Evolutionary conservation across 2,888 invertebrate genomes (phyloP).

Genomic region (Xylota sylvarum): DNA sequence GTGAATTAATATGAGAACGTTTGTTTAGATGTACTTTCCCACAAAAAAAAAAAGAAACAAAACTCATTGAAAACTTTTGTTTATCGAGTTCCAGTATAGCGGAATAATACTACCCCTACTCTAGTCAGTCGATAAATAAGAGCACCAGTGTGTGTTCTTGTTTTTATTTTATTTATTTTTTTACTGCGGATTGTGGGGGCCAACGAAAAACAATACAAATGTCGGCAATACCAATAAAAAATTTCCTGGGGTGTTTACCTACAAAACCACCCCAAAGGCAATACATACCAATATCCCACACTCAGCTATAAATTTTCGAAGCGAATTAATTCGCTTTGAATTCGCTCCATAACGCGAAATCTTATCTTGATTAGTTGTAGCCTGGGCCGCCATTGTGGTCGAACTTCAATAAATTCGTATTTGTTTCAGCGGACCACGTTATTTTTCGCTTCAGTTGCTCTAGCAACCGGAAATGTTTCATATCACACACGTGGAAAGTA

Average conservation of each 20-base stretch:
- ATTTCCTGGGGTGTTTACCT: conserved; percentile 26
- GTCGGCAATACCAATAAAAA: conserved; percentile 36
- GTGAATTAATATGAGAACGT: conserved; percentile 53
- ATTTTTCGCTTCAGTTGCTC: conserved; percentile 60
- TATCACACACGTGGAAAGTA: conserved; percentile 68
- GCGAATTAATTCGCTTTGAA: conserved; percentile 73
- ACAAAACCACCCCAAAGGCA: conserved; percentile 40
- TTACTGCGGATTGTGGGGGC: neutral
- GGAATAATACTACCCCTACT: conserved; percentile 17
- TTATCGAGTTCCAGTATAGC: conserved; percentile 40
- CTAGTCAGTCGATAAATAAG: conserved; percentile 19
- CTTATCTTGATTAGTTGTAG: conserved; percentile 76
- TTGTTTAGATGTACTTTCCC: conserved; percentile 57
- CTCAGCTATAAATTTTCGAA: conserved; percentile 61
- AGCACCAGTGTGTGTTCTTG: neutral
- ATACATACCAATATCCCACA: conserved; percentile 36
- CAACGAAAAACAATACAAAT: conserved; percentile 16
- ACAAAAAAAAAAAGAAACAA: conserved; percentile 12
- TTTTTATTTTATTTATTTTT: neutral
- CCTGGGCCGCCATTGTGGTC: conserved; percentile 64
- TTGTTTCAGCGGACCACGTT: conserved; percentile 69
- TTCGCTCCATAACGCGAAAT: conserved; percentile 73
- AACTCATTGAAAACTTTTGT: conserved; percentile 66
- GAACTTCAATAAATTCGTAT: conserved; percentile 73
- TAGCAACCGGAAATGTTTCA: conserved; percentile 62